phyloP scores from a whole-genome alignment of 2,888 invertebrate species.

The Diaphora mendica region DNA sequence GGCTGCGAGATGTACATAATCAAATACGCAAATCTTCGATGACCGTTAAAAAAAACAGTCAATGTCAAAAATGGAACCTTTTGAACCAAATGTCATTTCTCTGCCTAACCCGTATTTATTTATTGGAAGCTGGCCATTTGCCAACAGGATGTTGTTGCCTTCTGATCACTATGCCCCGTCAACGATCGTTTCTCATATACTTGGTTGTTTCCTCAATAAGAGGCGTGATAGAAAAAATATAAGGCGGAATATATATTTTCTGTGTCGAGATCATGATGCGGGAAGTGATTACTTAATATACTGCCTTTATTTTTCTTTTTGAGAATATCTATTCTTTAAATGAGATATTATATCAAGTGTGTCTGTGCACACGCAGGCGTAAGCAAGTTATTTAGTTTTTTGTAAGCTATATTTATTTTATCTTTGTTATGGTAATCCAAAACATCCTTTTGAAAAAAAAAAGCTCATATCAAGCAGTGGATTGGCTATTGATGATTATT shows the following conservation, averaged over 20 bases:
- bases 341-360: background rate
- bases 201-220: slow-evolving; percentile 46
- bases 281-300: slow-evolving; percentile 26
- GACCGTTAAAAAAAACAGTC: background rate
- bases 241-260: slow-evolving; percentile 3
- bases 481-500: too few species aligned
- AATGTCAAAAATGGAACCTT: slow-evolving; percentile 18
- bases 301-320: slow-evolving; percentile 4
- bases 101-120: slow-evolving; percentile 44
- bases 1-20: too few species aligned
- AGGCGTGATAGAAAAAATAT: slow-evolving; percentile 36
- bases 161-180: slow-evolving; percentile 61
- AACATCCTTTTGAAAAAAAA: too few species aligned
- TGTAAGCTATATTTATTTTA: too few species aligned
- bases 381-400: too few species aligned
- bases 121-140: slow-evolving; percentile 61
- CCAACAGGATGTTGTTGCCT: slow-evolving; percentile 75
- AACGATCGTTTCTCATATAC: slow-evolving; percentile 66
- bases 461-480: too few species aligned
- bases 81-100: slow-evolving; percentile 17
- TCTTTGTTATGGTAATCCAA: too few species aligned
- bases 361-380: too few species aligned
- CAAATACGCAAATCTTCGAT: background rate
- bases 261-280: background rate
- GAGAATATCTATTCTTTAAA: background rate